Conservation (phyloP, 2,888 invertebrate species). For the Aporophyla nigra region DNA sequence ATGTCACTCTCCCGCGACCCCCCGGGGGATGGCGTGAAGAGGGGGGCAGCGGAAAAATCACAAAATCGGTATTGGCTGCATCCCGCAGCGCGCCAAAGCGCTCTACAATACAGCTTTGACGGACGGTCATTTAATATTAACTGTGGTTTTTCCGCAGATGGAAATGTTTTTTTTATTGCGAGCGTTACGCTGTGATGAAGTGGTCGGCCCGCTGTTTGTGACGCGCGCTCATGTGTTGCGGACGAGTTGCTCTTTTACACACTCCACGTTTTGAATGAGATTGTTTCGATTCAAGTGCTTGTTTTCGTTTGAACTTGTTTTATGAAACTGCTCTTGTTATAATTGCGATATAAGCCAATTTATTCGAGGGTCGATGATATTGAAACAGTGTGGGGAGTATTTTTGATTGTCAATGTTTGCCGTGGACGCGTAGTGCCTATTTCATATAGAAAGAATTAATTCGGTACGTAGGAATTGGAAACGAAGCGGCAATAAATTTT, state of each 20-base stretch:
- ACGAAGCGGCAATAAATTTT: slow-evolving; percentile 85
- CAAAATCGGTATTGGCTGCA: slow-evolving; percentile 89
- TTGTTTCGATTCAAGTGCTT: slow-evolving; percentile 81
- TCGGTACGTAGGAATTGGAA: slow-evolving; percentile 83
- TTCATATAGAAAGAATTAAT: slow-evolving; percentile 71
- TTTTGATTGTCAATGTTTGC: slow-evolving; percentile 78
- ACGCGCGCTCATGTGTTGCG: slow-evolving; percentile 86
- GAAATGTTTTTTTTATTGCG: slow-evolving; percentile 89
- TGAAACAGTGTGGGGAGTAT: slow-evolving; percentile 53
- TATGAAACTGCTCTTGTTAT: slow-evolving; percentile 51
- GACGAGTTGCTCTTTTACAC: slow-evolving; percentile 86
- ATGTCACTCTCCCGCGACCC: slow-evolving; percentile 86
- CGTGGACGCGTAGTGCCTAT: slow-evolving; percentile 62
- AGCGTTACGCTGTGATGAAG: slow-evolving; percentile 89
- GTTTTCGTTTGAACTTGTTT: slow-evolving; percentile 70
- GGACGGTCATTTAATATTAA: slow-evolving; percentile 91
- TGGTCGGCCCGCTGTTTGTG: slow-evolving; percentile 88
- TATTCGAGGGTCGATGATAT: slow-evolving; percentile 51
- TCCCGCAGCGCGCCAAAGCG: slow-evolving; percentile 85
- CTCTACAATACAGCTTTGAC: slow-evolving; percentile 89
- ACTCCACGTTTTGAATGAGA: slow-evolving; percentile 80
- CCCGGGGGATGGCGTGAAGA: slow-evolving; percentile 64
- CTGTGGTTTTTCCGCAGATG: slow-evolving; percentile 90
- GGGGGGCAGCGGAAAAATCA: slow-evolving; percentile 83
- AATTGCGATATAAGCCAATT: slow-evolving; percentile 64